Conservation (phyloP, 1,140 invertebrate species). For the Brachionus rotundiformis region DNA sequence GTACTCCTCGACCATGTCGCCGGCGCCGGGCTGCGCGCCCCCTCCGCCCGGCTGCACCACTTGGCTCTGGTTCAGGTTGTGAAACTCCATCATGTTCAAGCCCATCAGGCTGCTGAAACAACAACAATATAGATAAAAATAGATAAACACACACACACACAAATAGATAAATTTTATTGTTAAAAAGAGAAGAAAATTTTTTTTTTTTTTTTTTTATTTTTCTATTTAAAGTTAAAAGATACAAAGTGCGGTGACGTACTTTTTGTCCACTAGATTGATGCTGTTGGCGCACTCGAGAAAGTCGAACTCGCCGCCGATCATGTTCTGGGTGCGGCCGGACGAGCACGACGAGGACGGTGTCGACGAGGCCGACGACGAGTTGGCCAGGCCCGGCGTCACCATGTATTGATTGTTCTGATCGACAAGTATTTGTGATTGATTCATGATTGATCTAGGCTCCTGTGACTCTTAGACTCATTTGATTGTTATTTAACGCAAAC, state of each 20-base stretch:
- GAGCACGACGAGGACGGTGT: not conserved
- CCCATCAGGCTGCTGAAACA: not conserved
- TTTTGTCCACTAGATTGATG: slow-evolving; percentile 37
- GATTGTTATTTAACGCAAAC: not conserved
- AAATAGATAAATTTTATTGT: no score
- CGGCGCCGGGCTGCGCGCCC: not conserved
- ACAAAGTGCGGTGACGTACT: no score
- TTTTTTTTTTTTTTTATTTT: not conserved
- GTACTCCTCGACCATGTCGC: not conserved
- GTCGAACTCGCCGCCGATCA: slow-evolving; percentile 36
- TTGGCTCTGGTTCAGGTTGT: slow-evolving; percentile 1
- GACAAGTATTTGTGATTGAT: slow-evolving; percentile 2
- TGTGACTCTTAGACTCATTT: not conserved
- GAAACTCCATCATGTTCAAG: slow-evolving; percentile 36
- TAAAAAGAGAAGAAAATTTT: not conserved
- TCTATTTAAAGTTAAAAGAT: no score
- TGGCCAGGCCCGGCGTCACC: not conserved
- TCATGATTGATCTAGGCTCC: not conserved
- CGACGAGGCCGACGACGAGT: not conserved
- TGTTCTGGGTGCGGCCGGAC: not conserved
- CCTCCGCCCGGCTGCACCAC: no score
- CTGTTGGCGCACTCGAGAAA: slow-evolving; percentile 43
- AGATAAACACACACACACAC: no score
- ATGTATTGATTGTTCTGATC: slow-evolving; percentile 35
- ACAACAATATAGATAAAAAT: no score